Evolutionary conservation across 2,113 vertebrate genomes (phyloP), one percentile per base, ranked within the genome.

Genomic region (Phoenicopterus ruber): DNA sequence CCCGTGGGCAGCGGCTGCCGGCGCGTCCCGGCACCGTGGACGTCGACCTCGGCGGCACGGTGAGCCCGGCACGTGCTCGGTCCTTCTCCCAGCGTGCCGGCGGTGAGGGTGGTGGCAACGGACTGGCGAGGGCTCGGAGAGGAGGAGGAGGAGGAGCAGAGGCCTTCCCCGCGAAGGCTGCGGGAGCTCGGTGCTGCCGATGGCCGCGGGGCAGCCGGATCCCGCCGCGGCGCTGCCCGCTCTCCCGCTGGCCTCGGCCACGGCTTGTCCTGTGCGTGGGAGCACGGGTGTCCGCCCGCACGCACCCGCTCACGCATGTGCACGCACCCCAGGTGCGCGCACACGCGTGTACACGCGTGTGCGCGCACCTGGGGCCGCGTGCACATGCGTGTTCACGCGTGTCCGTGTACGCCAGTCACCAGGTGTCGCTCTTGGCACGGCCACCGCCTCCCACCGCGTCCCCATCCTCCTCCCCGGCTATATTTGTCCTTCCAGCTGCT

Each of bases 401-500:
- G 94, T 7, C 55, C 55, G 4, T 20, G 76, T 24, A 5, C 5
- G 52, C 4, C 50, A 63, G 82, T 88, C 95, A 88, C 93, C 72
- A 96, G 97, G 86, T 90, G 94, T 92, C 93, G 59, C 89, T 93
- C 93, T 91, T 78, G 36, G 76, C 96, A 81, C 94, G 82, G 85
- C 50, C 93, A 92, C 85, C 58, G 11, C 84, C 70, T 86, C 91
- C 80, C 91, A 72, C 88, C 65, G 70, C 10, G 80, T 91, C 86
- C 81, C 58, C 78, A 38, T 89, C 83, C 77, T 93, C 88, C 87
- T 95, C 85, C 70, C 13, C 40, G 5, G 57, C 80, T 91, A 79
- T 88, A 83, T 93, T 93, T 88, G 90, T 93, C 92, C 94, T 88
- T 94, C 92, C 92, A 94, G 96, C 72, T 95, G 92, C 87, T 95